Base-by-base conservation (phyloP, 2,113 vertebrate species). In the Copsychus sechellarum region DNA sequence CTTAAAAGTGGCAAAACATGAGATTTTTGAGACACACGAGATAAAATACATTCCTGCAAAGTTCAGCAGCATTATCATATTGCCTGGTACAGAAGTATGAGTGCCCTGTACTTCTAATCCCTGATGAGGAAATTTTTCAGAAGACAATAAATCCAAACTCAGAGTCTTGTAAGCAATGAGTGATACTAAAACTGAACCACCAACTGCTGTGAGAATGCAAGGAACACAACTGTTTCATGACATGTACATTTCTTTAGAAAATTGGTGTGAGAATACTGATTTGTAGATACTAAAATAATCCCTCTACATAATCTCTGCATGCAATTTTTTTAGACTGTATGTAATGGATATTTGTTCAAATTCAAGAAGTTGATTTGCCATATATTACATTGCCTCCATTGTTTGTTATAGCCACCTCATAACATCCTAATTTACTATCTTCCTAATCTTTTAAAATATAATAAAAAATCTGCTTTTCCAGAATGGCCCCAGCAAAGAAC, bases 121-220 rank as follows among this genome's bases (percentile, higher is more conserved):
- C 73, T 92, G 84, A 81, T 78, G 42, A 93, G 6, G 31, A 60
- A 24, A 65, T 91, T 97, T 96, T 92, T 91, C 45, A 94, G 57
- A 42, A 67, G 56, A 71, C 14, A 92, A 58, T 60, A 57, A 90
- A 90, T 79, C 58, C 91, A 93, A 95, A 93, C 34, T 33, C 61
- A 85, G 25, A 91, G n/a, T 87, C 24, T 58, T 22, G 57, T 93
- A 76, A 78, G 15, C 20, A 85, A 40, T 81, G 31, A 85, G 57
- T 40, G 42, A 54, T 86, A 78, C 48, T 72, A n/a, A 91, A 90
- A 24, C 24, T 1, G 0, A 62, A 13, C 25, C 29, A 33, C 12
- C n/a, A 81, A 5, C 53, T 21, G 8, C 16, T 61, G 31, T 73
- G 31, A 70, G 45, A 93, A 77, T 48, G 20, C 19, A 38, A 82